These are phyloP conservation scores for Scolopax mira DNA, from an alignment of 2,113 vertebrate genomes.

Conservation along the genomic window DNA sequence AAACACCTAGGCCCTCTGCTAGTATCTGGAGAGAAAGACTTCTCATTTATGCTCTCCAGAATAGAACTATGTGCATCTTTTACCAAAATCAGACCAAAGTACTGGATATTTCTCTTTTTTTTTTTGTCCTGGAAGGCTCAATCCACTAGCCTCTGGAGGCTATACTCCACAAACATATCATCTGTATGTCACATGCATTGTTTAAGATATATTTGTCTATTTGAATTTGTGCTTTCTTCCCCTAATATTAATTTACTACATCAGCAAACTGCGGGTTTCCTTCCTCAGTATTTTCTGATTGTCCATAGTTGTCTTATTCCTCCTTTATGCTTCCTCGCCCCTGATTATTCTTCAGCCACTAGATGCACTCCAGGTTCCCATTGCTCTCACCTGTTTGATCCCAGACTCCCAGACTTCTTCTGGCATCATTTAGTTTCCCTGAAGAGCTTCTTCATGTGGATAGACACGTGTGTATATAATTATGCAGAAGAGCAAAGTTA, in stretches of 20 bases:
- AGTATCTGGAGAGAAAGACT: neutral
- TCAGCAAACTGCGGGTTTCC: neutral
- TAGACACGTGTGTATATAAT: neutral
- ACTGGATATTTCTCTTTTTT: neutral
- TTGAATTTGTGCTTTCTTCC: neutral
- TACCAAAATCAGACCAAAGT: neutral
- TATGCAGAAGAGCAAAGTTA: neutral
- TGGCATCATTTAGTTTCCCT: neutral
- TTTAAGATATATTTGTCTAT: neutral
- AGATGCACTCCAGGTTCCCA: neutral
- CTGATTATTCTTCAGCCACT: neutral
- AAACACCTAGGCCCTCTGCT: neutral
- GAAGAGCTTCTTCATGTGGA: neutral
- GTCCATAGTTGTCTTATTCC: neutral
- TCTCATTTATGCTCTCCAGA: neutral
- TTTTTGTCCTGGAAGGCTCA: neutral
- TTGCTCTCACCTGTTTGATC: neutral
- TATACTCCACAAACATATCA: neutral
- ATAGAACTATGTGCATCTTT: neutral
- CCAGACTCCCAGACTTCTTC: neutral
- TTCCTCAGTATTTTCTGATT: neutral
- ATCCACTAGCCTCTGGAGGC: neutral
- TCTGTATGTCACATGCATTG: neutral
- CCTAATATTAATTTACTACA: neutral
- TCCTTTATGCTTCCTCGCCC: neutral